Evolutionary conservation across 2,888 invertebrate genomes (phyloP).

Genomic region (Ametastegia equiseti): DNA sequence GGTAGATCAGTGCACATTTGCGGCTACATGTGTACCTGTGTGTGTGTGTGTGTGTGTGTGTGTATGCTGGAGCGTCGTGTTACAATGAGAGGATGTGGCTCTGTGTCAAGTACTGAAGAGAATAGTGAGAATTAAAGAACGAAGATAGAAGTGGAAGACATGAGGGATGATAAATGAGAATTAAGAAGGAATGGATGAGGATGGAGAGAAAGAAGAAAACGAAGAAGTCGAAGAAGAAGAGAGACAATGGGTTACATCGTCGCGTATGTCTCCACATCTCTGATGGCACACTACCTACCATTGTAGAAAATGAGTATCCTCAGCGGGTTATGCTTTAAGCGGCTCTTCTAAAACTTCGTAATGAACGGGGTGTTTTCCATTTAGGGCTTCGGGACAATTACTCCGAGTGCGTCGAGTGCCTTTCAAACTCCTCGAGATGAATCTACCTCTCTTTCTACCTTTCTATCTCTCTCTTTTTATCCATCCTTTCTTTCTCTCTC

Average conservation of each 20-base stretch:
- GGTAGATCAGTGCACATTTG: too few species aligned
- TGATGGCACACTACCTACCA: not conserved
- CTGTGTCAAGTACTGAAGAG: too few species aligned
- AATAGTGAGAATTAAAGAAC: too few species aligned
- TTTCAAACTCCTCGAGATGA: conserved; percentile 51
- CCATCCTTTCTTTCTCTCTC: not conserved
- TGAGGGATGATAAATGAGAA: too few species aligned
- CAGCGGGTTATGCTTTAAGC: conserved; percentile 64
- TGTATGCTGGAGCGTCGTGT: too few species aligned
- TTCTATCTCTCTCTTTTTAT: not conserved
- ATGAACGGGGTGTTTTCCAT: conserved; percentile 63
- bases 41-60: too few species aligned
- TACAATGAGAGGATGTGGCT: too few species aligned
- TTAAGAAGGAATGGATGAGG: not conserved
- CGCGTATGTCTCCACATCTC: not conserved
- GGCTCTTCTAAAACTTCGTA: conserved; percentile 64
- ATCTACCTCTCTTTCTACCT: not conserved
- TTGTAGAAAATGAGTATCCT: conserved; percentile 18
- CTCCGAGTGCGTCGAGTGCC: conserved; percentile 66
- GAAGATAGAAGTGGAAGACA: too few species aligned
- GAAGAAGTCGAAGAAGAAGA: not conserved
- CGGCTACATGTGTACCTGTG: too few species aligned
- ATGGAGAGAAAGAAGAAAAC: not conserved
- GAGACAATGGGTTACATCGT: conserved; percentile 3
- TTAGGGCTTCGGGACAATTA: conserved; percentile 62